Percentiles rank a stretch among this genome's conserved stretches.
These are phyloP conservation scores for Falco columbarius DNA, from an alignment of 2,797 vertebrate genomes.

Conservation along the genomic window DNA sequence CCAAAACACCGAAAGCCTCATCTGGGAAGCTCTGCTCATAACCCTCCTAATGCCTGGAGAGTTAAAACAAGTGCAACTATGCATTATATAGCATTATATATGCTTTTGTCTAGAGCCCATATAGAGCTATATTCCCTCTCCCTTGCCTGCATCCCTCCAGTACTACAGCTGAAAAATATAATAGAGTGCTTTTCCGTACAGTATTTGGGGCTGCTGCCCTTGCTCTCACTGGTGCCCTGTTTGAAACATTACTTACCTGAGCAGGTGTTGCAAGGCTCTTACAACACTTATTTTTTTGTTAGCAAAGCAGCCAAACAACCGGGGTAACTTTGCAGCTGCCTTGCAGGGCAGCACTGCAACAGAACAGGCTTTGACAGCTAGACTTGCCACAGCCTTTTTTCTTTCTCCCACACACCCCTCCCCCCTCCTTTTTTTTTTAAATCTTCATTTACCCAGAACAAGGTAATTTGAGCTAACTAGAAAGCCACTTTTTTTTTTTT, in stretches of 20 bases:
- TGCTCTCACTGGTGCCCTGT: background rate
- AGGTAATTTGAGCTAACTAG: constrained; percentile 56
- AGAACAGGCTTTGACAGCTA: background rate
- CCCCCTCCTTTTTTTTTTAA: too few relatives aligned
- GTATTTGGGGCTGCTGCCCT: too few relatives aligned
- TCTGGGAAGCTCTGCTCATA: background rate
- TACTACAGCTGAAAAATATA: background rate
- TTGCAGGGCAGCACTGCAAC: background rate
- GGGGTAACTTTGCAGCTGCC: background rate
- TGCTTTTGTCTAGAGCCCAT: fast-evolving
- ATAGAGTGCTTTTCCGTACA: fast-evolving
- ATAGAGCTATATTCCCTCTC: background rate
- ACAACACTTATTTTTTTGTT: background rate
- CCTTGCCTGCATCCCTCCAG: fast-evolving
- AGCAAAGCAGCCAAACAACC: background rate
- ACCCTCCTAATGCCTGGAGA: fast-evolving
- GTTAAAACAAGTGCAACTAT: background rate
- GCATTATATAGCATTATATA: fast-evolving
- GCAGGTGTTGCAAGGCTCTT: background rate
- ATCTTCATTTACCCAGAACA: constrained; percentile 37
- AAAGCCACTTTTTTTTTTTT: constrained; percentile 21
- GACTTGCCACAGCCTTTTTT: background rate
- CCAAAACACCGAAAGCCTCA: fast-evolving
- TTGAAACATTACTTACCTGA: background rate
- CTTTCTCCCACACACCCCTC: too few relatives aligned